These are phyloP conservation scores for Siniperca knerii DNA, from an alignment of 2,113 vertebrate genomes.

Conservation along the genomic window DNA sequence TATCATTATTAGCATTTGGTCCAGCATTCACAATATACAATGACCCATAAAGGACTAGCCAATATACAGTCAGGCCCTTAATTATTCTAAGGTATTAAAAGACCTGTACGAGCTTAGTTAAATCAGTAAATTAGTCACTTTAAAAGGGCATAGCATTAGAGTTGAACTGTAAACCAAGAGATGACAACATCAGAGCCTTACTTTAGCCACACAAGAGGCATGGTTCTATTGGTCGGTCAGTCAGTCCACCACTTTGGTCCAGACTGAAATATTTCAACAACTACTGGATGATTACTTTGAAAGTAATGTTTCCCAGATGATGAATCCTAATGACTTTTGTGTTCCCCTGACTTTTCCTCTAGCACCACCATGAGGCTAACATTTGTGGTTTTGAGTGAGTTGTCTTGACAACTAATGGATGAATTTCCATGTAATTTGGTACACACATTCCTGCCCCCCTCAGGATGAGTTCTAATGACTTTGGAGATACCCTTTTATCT, in stretches of 20 bases:
- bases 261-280: not conserved
- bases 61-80: not conserved
- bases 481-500: not conserved
- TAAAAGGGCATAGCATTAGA: not conserved
- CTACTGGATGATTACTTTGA: too few species aligned
- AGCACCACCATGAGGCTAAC: not conserved
- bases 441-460: too few species aligned
- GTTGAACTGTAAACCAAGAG: not conserved
- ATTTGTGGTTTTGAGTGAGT: not conserved
- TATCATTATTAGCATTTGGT: not conserved
- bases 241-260: not conserved
- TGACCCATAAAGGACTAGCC: not conserved
- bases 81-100: constrained; percentile 2
- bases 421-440: too few species aligned
- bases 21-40: constrained; percentile 1
- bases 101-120: not conserved
- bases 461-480: not conserved
- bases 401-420: not conserved
- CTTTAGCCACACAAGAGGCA: not conserved
- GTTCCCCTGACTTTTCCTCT: not conserved
- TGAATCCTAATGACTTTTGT: not conserved
- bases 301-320: not conserved
- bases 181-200: not conserved
- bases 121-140: not conserved
- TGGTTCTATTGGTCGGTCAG: not conserved